Evolutionary conservation across 2,797 vertebrate species (phyloP).

Genomic region (Aplochiton taeniatus): DNA sequence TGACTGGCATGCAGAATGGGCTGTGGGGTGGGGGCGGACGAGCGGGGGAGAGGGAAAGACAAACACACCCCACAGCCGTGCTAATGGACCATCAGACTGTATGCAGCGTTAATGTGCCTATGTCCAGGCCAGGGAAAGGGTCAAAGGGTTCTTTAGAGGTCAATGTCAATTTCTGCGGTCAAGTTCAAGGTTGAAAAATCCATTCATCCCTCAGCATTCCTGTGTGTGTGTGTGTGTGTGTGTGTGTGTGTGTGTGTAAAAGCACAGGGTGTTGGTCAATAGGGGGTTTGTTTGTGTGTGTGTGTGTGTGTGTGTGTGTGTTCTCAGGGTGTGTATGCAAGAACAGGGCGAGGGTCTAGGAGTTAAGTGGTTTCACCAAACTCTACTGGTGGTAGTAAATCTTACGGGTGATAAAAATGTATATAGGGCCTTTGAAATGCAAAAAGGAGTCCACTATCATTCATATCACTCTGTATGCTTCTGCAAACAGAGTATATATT

Average conservation of each 20-base stretch:
- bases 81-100: neutral
- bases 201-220: neutral
- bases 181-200: conserved; percentile 6
- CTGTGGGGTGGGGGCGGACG: neutral
- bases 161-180: neutral
- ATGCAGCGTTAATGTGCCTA: conserved; percentile 9
- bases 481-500: too few species aligned
- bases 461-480: too few species aligned
- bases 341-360: neutral
- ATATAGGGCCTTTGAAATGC: neutral
- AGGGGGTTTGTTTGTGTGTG: too few species aligned
- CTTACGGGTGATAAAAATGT: neutral
- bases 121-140: neutral
- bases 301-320: too few species aligned
- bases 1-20: neutral
- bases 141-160: neutral
- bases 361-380: neutral
- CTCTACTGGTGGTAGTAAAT: neutral
- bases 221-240: too few species aligned
- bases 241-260: too few species aligned
- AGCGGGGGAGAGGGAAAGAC: neutral
- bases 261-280: too few species aligned
- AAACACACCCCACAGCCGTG: neutral
- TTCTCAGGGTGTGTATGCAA: neutral
- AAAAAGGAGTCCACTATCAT: too few species aligned